Evolutionary conservation across 30 jellyfish, hydroid and myxozoan species (phyloP), one percentile per base, ranked within the genome.

Genomic region (Hydractinia symbiolongicarpus): DNA sequence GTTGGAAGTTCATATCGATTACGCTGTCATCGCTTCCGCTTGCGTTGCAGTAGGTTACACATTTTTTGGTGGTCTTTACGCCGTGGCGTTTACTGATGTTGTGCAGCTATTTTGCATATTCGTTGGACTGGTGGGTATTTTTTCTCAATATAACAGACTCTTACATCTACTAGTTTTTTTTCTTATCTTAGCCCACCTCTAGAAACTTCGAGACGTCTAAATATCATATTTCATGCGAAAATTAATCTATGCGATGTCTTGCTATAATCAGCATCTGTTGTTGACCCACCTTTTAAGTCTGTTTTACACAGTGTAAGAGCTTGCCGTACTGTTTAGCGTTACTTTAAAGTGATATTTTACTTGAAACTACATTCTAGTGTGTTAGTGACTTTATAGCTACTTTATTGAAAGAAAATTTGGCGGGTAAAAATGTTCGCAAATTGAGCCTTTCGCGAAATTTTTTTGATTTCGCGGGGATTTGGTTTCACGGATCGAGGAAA

Each of bases 11-110:
- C 81, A 82, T 68, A 86, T 91, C 56, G 96, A 84, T 78, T 70
- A 84, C 16, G 91, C 95, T 51, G 98, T 91, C 49, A 83, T 91
- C 30, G 79, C 81, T 8, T 86, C 95, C 53, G 96, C 95, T 5
- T 20, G 74, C 4, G 82, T 91, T 62, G 98, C 95, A 10, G 93
- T 86, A 57, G 91, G 93, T 7, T 86, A 91, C 72, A 91, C 98
- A 62, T 80, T 86, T 82, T 91, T 86, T 70, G 98, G 98, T 78
- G 98, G 98, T 14, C 69, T 91, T 78, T 91, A 91, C 76, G 79
- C 98, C 1, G 98, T 91, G 20, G 98, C 96, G 7, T 86, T 73
- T 76, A 86, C 96, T 4, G 96, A 91, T 84, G 96, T 86, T 64
- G 98, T 86, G 50, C 98, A 91, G 54, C 73, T 91, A 17, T 50